These are phyloP conservation scores for Papilio gigon DNA, from an alignment of 2,888 invertebrate species.

Conservation along the genomic window DNA sequence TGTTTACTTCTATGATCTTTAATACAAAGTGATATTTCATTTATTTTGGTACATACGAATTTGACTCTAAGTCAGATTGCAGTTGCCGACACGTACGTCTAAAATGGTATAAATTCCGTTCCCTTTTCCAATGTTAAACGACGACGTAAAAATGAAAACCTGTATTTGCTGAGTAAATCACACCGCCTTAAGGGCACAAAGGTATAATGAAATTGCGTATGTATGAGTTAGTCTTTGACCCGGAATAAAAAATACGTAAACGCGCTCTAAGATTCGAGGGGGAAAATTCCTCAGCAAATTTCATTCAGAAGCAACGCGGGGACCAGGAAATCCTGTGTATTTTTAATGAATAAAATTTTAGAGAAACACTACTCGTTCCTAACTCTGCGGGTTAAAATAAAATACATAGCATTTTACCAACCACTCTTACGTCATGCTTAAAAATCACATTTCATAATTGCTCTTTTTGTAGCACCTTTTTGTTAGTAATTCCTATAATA, in stretches of 20 bases:
- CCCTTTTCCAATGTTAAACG: slow-evolving; percentile 23
- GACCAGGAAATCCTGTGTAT: slow-evolving; percentile 37
- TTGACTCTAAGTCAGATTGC: background rate
- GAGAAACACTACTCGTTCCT: slow-evolving; percentile 14
- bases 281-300: slow-evolving; percentile 41
- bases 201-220: slow-evolving; percentile 43
- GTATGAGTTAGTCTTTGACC: slow-evolving; percentile 43
- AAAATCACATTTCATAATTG: too few species aligned
- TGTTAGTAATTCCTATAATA: too few species aligned
- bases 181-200: slow-evolving; percentile 42
- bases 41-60: background rate
- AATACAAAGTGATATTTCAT: background rate
- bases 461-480: too few species aligned
- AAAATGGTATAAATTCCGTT: slow-evolving; percentile 4
- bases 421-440: background rate
- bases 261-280: slow-evolving; percentile 40
- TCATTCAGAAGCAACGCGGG: slow-evolving; percentile 32
- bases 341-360: slow-evolving; percentile 39
- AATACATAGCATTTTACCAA: background rate
- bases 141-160: slow-evolving; percentile 38
- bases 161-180: slow-evolving; percentile 42
- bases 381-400: background rate
- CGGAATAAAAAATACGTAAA: slow-evolving; percentile 43
- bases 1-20: background rate
- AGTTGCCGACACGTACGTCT: background rate